Conservation (phyloP, 2,888 invertebrate species). For the Drosophila kanekoi region DNA sequence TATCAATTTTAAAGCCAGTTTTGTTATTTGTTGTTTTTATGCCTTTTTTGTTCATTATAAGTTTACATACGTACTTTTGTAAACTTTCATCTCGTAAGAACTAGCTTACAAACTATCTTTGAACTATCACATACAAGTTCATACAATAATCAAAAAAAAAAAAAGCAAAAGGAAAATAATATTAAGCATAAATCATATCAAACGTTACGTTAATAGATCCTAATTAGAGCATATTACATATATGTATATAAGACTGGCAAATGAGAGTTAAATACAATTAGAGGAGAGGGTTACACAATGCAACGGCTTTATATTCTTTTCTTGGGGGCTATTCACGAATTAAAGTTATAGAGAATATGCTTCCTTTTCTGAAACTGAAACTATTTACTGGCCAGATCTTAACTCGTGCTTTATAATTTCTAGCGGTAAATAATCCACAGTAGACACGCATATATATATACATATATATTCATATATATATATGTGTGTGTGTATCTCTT, state of each 20-base stretch:
- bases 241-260: slow-evolving; percentile 21
- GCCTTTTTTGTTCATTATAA: slow-evolving; percentile 27
- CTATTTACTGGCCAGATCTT: slow-evolving; percentile 1
- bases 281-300: slow-evolving; percentile 1
- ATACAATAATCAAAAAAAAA: slow-evolving; percentile 51
- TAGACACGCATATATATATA: background rate
- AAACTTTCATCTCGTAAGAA: slow-evolving; percentile 16
- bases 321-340: background rate
- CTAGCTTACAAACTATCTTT: slow-evolving; percentile 75
- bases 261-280: slow-evolving; percentile 5
- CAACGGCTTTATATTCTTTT: background rate
- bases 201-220: slow-evolving; percentile 8
- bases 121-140: slow-evolving; percentile 83
- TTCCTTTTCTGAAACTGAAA: no score
- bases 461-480: no score
- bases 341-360: background rate
- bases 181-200: slow-evolving; percentile 20
- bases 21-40: slow-evolving; percentile 14
- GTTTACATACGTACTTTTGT: slow-evolving; percentile 21
- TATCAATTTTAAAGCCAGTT: slow-evolving; percentile 40
- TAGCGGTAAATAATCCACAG: background rate
- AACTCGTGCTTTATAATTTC: background rate
- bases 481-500: slow-evolving; percentile 1
- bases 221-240: slow-evolving; percentile 3
- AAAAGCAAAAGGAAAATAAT: slow-evolving; percentile 19